A percentile compares a stretch with the other conserved stretches of the same genome.
phyloP scores from a whole-genome alignment of 2,113 vertebrate genomes.

The Halcyon malimbica region DNA sequence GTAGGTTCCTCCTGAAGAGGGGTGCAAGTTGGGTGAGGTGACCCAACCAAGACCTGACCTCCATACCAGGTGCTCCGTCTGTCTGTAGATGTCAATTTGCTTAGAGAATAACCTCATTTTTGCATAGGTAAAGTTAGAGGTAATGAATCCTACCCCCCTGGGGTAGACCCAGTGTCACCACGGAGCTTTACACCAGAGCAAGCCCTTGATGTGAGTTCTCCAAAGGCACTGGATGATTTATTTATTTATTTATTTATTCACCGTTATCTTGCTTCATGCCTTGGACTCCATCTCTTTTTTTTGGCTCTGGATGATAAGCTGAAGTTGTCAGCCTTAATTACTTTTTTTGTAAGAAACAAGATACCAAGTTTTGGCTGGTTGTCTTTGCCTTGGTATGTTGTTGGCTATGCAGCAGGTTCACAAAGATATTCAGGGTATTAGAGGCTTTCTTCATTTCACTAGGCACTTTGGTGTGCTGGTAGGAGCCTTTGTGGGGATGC shows the following conservation, averaged over 20 bases:
- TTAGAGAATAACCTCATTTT: not conserved
- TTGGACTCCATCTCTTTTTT: fast-evolving
- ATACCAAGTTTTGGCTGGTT: not conserved
- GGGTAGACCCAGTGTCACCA: not conserved
- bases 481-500: not conserved
- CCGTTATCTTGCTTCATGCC: not conserved
- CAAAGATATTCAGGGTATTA: not conserved
- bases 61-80: not conserved
- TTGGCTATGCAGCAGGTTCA: not conserved
- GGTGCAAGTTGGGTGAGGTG: not conserved
- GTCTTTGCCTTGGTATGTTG: not conserved
- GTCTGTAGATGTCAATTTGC: not conserved
- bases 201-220: not conserved
- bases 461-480: not conserved
- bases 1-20: not conserved
- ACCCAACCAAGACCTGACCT: not conserved
- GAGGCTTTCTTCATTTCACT: not conserved
- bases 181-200: not conserved
- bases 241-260: not conserved
- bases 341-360: not conserved
- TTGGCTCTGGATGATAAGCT: not conserved
- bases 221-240: not conserved
- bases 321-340: not conserved
- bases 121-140: not conserved
- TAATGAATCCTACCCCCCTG: not conserved